Percentiles rank a stretch among this genome's conserved stretches.
Conservation (phyloP, 2,113 vertebrate species). For the Fulmarus glacialis region DNA sequence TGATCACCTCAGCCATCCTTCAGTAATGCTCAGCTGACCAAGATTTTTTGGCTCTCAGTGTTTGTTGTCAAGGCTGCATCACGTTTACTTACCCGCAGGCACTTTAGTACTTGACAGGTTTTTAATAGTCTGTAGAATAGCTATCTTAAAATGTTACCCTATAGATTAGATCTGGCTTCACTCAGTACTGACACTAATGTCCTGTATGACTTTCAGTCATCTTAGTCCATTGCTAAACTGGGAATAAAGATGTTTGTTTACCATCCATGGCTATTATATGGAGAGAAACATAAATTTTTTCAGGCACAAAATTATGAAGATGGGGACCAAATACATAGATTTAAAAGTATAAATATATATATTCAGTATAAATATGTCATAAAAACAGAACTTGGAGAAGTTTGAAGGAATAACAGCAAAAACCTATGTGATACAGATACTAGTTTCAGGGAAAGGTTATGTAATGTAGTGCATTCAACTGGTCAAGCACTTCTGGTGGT, state of each 20-base stretch:
- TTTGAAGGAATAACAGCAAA: not conserved
- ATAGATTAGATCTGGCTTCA: not conserved
- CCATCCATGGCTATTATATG: too few species aligned
- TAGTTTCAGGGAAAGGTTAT: not conserved
- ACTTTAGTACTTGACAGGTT: not conserved
- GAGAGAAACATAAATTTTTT: not conserved
- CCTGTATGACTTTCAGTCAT: not conserved
- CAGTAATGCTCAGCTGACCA: not conserved
- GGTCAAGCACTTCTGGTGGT: not conserved
- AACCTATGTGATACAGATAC: not conserved
- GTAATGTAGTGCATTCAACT: not conserved
- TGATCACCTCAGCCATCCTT: not conserved
- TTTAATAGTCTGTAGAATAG: not conserved
- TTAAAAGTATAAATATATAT: not conserved
- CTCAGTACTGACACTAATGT: not conserved
- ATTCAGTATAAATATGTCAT: not conserved
- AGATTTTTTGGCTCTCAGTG: not conserved
- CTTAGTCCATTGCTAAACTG: not conserved
- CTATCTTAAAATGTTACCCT: not conserved
- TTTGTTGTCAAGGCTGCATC: not conserved
- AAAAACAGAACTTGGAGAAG: not conserved
- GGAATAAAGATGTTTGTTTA: not conserved
- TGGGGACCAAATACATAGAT: not conserved
- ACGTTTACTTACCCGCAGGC: not conserved
- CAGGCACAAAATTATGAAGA: not conserved